Percentiles rank a stretch among this genome's conserved stretches.
Conservation (phyloP, 2,113 vertebrate genomes). For the Sylvia atricapilla region DNA sequence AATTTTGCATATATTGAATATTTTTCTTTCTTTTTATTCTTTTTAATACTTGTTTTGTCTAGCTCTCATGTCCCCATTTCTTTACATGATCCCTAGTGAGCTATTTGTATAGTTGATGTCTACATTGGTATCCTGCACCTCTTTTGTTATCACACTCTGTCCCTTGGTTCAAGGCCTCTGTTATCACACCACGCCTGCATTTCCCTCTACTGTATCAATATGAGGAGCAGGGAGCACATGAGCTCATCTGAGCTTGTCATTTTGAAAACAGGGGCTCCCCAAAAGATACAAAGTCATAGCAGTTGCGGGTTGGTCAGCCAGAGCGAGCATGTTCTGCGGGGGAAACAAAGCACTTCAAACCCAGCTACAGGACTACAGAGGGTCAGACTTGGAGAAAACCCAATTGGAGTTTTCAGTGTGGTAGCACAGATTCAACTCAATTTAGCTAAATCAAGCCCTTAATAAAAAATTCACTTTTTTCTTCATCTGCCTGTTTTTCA, state of each 20-base stretch:
- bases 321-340: neutral
- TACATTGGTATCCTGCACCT: neutral
- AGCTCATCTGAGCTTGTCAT: neutral
- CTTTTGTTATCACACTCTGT: neutral
- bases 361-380: neutral
- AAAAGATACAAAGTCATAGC: neutral
- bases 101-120: neutral
- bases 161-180: neutral
- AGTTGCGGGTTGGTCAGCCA: neutral
- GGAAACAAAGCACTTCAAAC: neutral
- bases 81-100: neutral
- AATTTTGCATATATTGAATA: neutral
- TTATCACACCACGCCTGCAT: neutral
- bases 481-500: constrained; percentile 5
- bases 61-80: neutral
- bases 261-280: neutral
- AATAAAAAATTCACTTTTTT: constrained; percentile 59
- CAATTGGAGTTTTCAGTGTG: neutral
- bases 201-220: neutral
- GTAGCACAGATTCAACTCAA: neutral
- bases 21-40: neutral
- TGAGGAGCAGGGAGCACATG: neutral
- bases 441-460: constrained; percentile 32
- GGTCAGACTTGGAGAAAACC: neutral
- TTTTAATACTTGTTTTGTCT: neutral